Evolutionary conservation across 2,797 vertebrate species (phyloP).

Genomic region (Melopsittacus undulatus): DNA sequence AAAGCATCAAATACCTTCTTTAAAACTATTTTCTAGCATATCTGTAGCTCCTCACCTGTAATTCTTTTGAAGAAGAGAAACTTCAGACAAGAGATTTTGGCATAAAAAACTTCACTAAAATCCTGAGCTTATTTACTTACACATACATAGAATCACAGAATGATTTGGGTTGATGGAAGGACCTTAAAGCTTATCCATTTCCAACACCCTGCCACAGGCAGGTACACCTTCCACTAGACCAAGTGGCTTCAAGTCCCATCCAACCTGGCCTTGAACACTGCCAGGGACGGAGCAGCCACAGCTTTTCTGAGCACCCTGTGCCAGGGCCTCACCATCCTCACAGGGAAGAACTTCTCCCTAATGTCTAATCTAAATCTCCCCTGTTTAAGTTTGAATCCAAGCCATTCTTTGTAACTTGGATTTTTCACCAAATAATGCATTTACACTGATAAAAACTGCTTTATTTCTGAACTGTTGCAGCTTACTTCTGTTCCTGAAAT

Average conservation of each 20-base stretch:
- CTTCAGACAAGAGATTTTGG: neutral
- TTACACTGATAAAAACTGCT: neutral
- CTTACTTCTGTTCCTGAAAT: neutral
- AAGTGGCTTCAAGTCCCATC: neutral
- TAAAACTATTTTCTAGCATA: neutral
- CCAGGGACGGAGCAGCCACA: neutral
- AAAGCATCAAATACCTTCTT: neutral
- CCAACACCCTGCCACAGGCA: neutral
- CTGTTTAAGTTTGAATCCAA: neutral
- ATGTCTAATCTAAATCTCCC: neutral
- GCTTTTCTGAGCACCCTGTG: neutral
- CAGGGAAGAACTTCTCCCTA: neutral
- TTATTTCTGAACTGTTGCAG: neutral
- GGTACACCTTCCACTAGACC: neutral
- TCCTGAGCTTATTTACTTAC: neutral
- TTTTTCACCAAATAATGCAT: neutral
- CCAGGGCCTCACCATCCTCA: neutral
- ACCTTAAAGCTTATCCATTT: neutral
- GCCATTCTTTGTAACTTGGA: neutral
- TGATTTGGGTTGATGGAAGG: neutral
- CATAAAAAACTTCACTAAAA: neutral
- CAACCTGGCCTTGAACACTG: neutral
- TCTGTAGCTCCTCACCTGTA: neutral
- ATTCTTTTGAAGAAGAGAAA: neutral
- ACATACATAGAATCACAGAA: neutral